Percentiles rank a stretch among this genome's conserved stretches.
These are phyloP conservation scores for Liodrosophila aerea DNA, from an alignment of 2,888 invertebrate species.

Conservation along the genomic window DNA sequence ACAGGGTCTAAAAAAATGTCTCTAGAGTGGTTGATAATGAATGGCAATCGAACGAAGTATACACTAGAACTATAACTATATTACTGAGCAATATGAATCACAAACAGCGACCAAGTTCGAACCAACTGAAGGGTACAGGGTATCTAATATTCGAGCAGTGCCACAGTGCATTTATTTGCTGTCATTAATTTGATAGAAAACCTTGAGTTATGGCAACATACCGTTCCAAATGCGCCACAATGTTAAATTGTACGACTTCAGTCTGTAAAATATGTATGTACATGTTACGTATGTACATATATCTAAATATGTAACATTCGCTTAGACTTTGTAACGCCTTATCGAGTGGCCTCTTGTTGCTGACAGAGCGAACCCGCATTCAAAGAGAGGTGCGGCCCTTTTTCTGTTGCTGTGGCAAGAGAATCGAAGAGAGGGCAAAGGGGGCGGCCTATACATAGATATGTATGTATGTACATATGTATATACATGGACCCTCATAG, in stretches of 20 bases:
- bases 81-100: no score
- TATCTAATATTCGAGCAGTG: no score
- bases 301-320: no score
- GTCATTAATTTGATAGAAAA: constrained; percentile 15
- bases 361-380: constrained; percentile 32
- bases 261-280: constrained; percentile 20
- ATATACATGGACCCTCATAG: background rate
- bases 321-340: constrained; percentile 12
- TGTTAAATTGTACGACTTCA: constrained; percentile 46
- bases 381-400: constrained; percentile 38
- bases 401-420: constrained; percentile 13
- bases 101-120: no score
- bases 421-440: no score
- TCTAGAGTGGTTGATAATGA: no score
- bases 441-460: background rate
- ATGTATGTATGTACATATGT: constrained; percentile 11
- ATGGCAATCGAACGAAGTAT: no score
- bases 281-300: background rate
- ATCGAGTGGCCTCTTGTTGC: constrained; percentile 31
- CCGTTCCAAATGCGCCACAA: background rate
- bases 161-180: background rate
- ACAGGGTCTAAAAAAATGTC: no score
- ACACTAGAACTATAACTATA: no score
- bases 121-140: no score
- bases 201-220: constrained; percentile 39